A percentile compares a stretch with the other conserved stretches of the same genome.
These are phyloP conservation scores for Trididemnum miniatum DNA, from an alignment of 23 tunicate genomes.

Conservation along the genomic window DNA sequence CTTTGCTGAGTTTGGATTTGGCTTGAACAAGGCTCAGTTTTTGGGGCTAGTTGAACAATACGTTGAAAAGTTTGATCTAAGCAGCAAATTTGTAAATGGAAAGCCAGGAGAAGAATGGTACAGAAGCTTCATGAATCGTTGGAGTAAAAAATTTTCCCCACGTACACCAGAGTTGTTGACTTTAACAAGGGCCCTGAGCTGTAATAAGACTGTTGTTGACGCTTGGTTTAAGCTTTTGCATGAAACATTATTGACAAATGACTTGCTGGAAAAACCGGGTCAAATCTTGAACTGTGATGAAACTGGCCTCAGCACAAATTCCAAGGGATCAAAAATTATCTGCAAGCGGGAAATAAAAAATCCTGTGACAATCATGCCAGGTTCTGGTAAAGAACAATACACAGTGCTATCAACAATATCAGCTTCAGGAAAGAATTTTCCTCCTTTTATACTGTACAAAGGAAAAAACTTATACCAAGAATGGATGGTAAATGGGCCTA, in stretches of 20 bases:
- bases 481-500: not conserved
- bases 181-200: not conserved
- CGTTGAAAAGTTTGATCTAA: not conserved
- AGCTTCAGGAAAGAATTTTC: conserved; percentile 11
- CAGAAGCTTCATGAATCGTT: not conserved
- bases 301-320: conserved; percentile 1
- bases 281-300: not conserved
- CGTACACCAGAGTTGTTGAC: not conserved
- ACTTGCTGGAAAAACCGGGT: not conserved
- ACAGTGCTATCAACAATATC: conserved; percentile 1
- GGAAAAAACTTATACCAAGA: conserved; percentile 10
- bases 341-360: not conserved
- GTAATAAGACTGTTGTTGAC: conserved; percentile 8
- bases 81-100: not conserved
- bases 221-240: conserved; percentile 9
- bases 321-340: not conserved
- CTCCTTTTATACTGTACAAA: not conserved
- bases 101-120: not conserved
- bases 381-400: conserved; percentile 9
- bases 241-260: not conserved
- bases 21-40: not conserved
- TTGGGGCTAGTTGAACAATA: not conserved
- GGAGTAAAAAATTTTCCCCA: not conserved
- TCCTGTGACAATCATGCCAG: conserved; percentile 5
- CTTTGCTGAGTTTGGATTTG: not conserved